Evolutionary conservation across 2,888 invertebrate genomes (phyloP).

Genomic region (Tetragonisca angustula): DNA sequence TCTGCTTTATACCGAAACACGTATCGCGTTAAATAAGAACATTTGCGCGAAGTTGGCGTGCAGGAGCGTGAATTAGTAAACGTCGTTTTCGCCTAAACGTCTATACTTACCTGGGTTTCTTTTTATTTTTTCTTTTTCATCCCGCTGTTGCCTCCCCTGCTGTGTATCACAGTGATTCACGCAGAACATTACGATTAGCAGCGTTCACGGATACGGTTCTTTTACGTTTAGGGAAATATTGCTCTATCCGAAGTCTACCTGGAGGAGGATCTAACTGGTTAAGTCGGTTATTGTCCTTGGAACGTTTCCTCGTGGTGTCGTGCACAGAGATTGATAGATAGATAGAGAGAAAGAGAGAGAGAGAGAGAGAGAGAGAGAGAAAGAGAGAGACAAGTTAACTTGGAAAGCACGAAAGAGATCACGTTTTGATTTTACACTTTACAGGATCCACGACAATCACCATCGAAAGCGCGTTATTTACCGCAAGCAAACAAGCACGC

Average conservation of each 20-base stretch:
- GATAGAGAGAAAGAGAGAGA: not conserved
- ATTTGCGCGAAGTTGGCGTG: slow-evolving; percentile 61
- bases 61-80: slow-evolving; percentile 74
- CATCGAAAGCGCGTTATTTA: slow-evolving; percentile 6
- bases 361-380: too few relatives aligned
- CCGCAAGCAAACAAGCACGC: not conserved
- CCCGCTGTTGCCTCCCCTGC: not conserved
- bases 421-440: not conserved
- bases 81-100: slow-evolving; percentile 21
- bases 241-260: slow-evolving; percentile 44
- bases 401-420: slow-evolving; percentile 26
- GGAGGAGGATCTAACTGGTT: slow-evolving; percentile 27
- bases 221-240: slow-evolving; percentile 35
- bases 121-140: not conserved
- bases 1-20: slow-evolving; percentile 62
- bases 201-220: not conserved
- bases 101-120: not conserved
- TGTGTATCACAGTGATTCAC: not conserved
- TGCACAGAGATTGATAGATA: slow-evolving; percentile 10
- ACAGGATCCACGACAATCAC: not conserved
- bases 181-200: slow-evolving; percentile 9
- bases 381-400: not conserved
- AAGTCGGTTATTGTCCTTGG: slow-evolving; percentile 59
- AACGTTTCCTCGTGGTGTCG: slow-evolving; percentile 27
- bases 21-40: slow-evolving; percentile 63